These are phyloP conservation scores for Rhea pennata DNA, from an alignment of 2,113 vertebrate species.

Conservation along the genomic window DNA sequence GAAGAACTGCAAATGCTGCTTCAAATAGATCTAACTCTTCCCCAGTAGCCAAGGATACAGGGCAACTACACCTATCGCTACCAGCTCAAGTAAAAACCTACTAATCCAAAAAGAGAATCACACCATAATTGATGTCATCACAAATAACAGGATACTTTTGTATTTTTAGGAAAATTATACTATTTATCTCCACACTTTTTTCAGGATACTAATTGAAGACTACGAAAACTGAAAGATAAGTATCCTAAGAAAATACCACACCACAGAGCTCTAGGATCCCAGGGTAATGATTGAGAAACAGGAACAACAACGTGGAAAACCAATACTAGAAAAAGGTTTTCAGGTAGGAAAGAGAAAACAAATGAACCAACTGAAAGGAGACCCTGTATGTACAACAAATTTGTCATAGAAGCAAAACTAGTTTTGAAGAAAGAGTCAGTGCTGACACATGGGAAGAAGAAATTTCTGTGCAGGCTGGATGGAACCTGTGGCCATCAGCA, in stretches of 20 bases:
- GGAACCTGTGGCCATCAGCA: not conserved
- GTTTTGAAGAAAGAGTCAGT: not conserved
- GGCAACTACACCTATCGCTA: not conserved
- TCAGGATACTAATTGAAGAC: not conserved
- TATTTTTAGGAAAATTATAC: not conserved
- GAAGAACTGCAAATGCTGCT: not conserved
- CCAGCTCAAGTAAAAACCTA: not conserved
- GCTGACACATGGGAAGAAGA: not conserved
- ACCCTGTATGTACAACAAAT: not conserved
- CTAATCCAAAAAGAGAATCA: not conserved
- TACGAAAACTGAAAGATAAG: not conserved
- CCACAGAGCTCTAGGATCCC: not conserved
- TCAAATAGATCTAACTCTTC: not conserved
- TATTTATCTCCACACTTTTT: not conserved
- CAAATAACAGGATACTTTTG: not conserved
- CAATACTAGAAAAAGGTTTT: not conserved
- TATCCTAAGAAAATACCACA: not conserved
- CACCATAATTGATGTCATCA: not conserved
- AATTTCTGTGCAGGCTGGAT: not conserved
- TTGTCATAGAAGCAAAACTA: not conserved
- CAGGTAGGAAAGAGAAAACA: not conserved
- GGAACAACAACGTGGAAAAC: not conserved
- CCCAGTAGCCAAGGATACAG: not conserved
- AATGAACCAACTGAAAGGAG: not conserved
- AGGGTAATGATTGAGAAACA: not conserved